phyloP scores from a whole-genome alignment of 2,888 invertebrate species.

The Drepana falcataria region DNA sequence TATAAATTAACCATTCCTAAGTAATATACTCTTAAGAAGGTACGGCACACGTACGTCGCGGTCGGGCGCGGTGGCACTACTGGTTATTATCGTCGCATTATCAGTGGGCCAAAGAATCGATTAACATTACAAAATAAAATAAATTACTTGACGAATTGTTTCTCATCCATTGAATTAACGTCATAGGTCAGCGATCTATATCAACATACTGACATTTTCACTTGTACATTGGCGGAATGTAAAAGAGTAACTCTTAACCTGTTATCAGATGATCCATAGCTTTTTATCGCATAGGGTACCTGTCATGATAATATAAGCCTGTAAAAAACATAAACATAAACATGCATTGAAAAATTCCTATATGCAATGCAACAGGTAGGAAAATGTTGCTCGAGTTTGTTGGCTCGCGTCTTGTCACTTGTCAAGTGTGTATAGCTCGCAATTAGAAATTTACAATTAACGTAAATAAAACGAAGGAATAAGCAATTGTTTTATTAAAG shows the following conservation, averaged over 20 bases:
- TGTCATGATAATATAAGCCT: no score
- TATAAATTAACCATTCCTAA: constrained; percentile 7
- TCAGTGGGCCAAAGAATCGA: constrained; percentile 47
- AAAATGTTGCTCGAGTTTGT: not conserved
- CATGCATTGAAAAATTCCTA: no score
- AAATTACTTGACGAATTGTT: constrained; percentile 34
- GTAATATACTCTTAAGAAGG: constrained; percentile 1
- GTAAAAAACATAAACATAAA: no score
- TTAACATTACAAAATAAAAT: constrained; percentile 57
- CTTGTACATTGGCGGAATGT: no score
- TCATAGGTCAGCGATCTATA: constrained; percentile 34
- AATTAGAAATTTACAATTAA: not conserved
- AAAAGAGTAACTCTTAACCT: no score
- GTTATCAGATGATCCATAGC: no score
- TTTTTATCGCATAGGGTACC: no score
- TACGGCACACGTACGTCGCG: constrained; percentile 23
- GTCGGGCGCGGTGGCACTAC: constrained; percentile 33
- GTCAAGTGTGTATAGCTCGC: constrained; percentile 13
- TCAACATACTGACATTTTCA: no score
- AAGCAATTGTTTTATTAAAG: constrained; percentile 78
- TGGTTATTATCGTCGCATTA: constrained; percentile 56
- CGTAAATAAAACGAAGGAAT: constrained; percentile 41
- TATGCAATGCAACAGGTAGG: no score
- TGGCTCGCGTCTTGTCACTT: constrained; percentile 10
- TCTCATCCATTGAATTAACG: constrained; percentile 28